phyloP scores from a whole-genome alignment of 2,888 invertebrate genomes.

The Pterostichus madidus region DNA sequence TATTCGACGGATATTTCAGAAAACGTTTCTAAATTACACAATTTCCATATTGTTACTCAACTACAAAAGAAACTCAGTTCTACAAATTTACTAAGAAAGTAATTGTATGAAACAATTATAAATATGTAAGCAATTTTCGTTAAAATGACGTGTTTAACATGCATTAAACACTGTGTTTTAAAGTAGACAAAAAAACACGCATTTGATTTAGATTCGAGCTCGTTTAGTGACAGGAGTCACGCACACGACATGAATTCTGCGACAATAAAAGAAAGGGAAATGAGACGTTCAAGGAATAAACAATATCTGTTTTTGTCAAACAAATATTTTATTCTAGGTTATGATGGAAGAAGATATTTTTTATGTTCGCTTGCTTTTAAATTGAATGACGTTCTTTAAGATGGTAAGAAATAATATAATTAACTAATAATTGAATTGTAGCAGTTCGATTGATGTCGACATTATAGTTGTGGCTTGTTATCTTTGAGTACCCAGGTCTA shows the following conservation, averaged over 20 bases:
- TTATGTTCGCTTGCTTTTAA: not conserved
- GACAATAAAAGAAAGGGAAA: constrained; percentile 19
- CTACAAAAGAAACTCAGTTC: not conserved
- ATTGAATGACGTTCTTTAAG: no score
- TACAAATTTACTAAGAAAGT: not conserved
- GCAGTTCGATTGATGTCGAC: no score
- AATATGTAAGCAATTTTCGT: constrained; percentile 39
- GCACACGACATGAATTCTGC: not conserved
- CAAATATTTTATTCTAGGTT: not conserved
- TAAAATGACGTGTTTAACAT: constrained; percentile 56
- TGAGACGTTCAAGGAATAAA: not conserved
- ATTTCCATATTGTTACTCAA: not conserved
- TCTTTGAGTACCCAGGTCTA: no score
- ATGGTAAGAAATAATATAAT: no score
- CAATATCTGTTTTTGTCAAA: not conserved
- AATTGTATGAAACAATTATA: not conserved
- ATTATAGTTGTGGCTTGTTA: no score
- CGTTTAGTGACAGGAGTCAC: not conserved
- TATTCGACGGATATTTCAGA: constrained; percentile 9
- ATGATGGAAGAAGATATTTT: not conserved
- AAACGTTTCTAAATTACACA: not conserved
- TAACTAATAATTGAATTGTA: no score
- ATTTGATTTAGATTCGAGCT: not conserved
- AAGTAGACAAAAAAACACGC: constrained; percentile 1
- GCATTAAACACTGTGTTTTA: constrained; percentile 54